Evolutionary conservation across 2,797 vertebrate genomes (phyloP).

Genomic region (Hephaestus fuliginosus): DNA sequence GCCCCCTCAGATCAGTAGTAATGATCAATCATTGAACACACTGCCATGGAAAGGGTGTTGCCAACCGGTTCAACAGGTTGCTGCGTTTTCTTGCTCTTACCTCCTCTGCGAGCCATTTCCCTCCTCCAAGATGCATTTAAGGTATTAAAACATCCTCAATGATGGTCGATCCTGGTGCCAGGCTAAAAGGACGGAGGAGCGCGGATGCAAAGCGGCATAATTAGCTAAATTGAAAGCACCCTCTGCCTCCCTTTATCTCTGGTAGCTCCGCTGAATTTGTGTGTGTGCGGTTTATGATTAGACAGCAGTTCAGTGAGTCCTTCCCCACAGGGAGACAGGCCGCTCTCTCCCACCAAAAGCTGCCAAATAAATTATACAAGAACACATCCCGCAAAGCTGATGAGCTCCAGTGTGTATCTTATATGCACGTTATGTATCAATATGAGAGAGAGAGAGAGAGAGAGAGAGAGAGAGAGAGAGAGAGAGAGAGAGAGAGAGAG

Average conservation of each 20-base stretch:
- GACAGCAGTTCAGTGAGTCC: slow-evolving; percentile 34
- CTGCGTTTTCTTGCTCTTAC: not conserved
- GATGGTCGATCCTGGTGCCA: not conserved
- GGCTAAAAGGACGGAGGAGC: not conserved
- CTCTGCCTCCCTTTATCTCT: slow-evolving; percentile 29
- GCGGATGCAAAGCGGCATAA: slow-evolving; percentile 13
- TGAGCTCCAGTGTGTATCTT: slow-evolving; percentile 34
- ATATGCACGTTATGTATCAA: not conserved
- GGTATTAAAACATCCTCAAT: not conserved
- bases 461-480: not conserved
- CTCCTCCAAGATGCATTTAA: not conserved
- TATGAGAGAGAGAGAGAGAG: not conserved
- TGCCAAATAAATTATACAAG: slow-evolving; percentile 40
- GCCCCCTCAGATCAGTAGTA: slow-evolving; percentile 26
- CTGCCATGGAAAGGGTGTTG: not conserved
- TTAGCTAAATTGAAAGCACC: slow-evolving; percentile 21
- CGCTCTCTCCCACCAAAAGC: slow-evolving; percentile 23
- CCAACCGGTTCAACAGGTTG: not conserved
- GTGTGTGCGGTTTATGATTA: slow-evolving; percentile 41
- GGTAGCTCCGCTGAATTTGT: slow-evolving; percentile 9
- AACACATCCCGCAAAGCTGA: slow-evolving; percentile 32
- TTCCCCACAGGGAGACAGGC: slow-evolving; percentile 43
- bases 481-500: not conserved
- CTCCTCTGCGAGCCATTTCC: not conserved
- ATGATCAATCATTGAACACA: slow-evolving; percentile 21